Percentiles rank a stretch among this genome's conserved stretches.
Evolutionary conservation across 2,113 vertebrate genomes (phyloP).

Genomic region (Anguilla rostrata): DNA sequence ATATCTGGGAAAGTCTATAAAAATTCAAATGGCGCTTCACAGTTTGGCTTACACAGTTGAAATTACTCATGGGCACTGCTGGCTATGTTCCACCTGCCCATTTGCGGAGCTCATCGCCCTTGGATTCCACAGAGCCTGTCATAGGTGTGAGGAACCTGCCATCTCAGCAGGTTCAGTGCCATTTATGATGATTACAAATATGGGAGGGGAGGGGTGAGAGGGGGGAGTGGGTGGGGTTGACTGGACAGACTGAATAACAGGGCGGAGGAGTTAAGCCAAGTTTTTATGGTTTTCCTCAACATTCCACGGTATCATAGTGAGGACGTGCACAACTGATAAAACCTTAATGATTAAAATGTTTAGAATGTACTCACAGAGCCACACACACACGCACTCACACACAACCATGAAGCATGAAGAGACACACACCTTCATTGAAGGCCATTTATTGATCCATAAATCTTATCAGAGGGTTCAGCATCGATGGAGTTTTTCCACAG

Average conservation of each 20-base stretch:
- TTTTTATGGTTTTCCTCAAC: background rate
- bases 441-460: constrained; percentile 19
- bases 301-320: background rate
- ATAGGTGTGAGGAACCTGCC: background rate
- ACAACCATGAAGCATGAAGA: background rate
- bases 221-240: too few species aligned
- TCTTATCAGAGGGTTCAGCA: constrained; percentile 13
- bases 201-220: too few species aligned
- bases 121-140: background rate
- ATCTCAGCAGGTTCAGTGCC: background rate
- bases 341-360: constrained; percentile 4
- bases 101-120: background rate
- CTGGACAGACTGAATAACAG: too few species aligned
- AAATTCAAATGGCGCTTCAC: background rate
- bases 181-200: background rate
- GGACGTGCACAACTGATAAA: constrained; percentile 5
- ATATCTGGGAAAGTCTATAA: background rate
- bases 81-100: background rate
- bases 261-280: background rate
- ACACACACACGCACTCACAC: background rate
- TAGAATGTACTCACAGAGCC: background rate
- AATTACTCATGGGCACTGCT: background rate
- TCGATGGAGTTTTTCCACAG: background rate
- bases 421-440: background rate
- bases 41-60: background rate